Base-by-base conservation (phyloP, 2,888 invertebrate genomes). In the Unio pictorum region DNA sequence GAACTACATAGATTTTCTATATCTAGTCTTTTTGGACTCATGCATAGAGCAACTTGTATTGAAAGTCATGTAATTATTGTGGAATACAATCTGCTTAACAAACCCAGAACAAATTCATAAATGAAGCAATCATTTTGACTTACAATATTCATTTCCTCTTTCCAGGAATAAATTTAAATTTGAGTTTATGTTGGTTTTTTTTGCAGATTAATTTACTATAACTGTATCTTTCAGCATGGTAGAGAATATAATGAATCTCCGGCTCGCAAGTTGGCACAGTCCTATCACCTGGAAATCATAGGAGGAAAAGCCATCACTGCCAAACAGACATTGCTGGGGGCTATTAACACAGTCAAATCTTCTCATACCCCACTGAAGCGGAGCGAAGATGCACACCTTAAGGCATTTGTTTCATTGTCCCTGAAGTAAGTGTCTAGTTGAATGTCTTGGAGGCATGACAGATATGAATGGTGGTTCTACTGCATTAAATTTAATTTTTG, bases 331-430 rank as follows among this genome's bases (percentile, higher is more conserved):
- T 92, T 99, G 83, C 91, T 99, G 59, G 95, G 95, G 85, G 94
- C 95, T 58, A 95, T 99, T 75, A 98, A 98, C 61, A 95, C 95
- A 87, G 97, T 99, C 76, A 93, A 97, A 69, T 93, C 95, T 20
- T 95, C 96, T 55, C 99, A 99, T 91, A 93, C 94, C 15, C 95
- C 95, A 0, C 96, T 98, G 84, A 98, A 98, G 89, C 93, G 99
- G 84, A 97, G 97, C 86, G 95, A 94, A 77, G 99, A 99, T 92
- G 95, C 99, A 26, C 98, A 98, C 91, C 98, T 99, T 88, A 99
- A 99, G 91, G 99, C 99, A 0, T 97, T 99, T 88, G 93, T 99
- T 66, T 99, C 98, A 91, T 95, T 97, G 54, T 99, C 96, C 54
- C 92, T 99, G 61, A 99, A 99, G 95, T 96, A 90, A 93, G 94